Evolutionary conservation across 2,113 vertebrate genomes (phyloP).

Genomic region (Cyprinodon variegatus): DNA sequence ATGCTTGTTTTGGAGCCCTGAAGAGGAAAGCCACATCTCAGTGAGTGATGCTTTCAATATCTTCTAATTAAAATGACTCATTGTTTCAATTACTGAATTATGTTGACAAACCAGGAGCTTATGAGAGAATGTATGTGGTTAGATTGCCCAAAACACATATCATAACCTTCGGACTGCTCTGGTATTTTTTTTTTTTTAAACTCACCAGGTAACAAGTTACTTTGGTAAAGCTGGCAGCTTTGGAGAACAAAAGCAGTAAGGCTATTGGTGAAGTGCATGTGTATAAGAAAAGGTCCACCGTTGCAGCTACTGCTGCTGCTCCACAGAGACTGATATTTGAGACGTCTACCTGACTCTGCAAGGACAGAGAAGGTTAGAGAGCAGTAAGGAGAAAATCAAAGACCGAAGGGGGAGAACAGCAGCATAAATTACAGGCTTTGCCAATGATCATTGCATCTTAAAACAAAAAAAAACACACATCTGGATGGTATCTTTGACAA

Average conservation of each 20-base stretch:
- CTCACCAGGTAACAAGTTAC: slow-evolving; percentile 17
- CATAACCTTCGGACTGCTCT: background rate
- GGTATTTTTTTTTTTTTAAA: background rate
- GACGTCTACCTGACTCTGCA: slow-evolving; percentile 74
- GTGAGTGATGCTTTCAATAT: slow-evolving; percentile 67
- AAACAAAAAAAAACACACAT: background rate
- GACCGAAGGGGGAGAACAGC: slow-evolving; percentile 17
- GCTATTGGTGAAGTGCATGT: slow-evolving; percentile 15
- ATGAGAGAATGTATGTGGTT: background rate
- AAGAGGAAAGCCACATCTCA: slow-evolving; percentile 75
- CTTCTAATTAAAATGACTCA: slow-evolving; percentile 14
- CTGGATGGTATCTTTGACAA: background rate
- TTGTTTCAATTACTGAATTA: slow-evolving; percentile 9
- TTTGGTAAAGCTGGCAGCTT: slow-evolving; percentile 7
- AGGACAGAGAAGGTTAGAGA: slow-evolving; percentile 51
- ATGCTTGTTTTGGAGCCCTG: slow-evolving; percentile 73
- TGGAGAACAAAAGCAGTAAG: slow-evolving; percentile 15
- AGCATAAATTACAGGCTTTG: slow-evolving; percentile 38
- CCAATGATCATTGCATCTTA: slow-evolving; percentile 33
- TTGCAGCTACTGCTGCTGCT: slow-evolving; percentile 41
- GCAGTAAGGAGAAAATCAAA: slow-evolving; percentile 32
- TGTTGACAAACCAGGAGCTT: background rate
- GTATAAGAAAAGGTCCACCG: slow-evolving; percentile 51
- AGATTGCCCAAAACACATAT: background rate
- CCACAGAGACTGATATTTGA: slow-evolving; percentile 62